These are phyloP conservation scores for Amorpha juglandis DNA, from an alignment of 2,888 invertebrate species.

Conservation along the genomic window DNA sequence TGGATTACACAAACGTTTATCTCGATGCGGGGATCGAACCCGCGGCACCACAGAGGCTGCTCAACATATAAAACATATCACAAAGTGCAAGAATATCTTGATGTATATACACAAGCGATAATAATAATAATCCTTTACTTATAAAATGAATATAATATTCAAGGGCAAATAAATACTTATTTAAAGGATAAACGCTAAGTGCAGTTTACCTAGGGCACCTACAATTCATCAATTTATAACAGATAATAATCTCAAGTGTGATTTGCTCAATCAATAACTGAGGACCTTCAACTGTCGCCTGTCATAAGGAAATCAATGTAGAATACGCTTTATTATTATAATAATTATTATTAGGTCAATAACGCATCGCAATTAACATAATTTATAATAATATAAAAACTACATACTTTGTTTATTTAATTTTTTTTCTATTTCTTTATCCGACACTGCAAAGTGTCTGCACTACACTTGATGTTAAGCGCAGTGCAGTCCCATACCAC, in stretches of 20 bases:
- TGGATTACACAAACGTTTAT: too few relatives aligned
- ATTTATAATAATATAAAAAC: background rate
- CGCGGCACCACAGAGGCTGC: too few relatives aligned
- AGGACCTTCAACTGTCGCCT: slow-evolving; percentile 14
- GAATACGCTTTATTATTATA: slow-evolving; percentile 17
- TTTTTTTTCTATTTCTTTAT: too few relatives aligned
- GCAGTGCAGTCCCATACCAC: too few relatives aligned
- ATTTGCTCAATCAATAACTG: slow-evolving; percentile 16
- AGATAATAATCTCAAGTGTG: slow-evolving; percentile 2
- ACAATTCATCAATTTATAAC: background rate
- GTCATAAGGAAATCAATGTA: slow-evolving; percentile 18
- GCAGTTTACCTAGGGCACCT: background rate
- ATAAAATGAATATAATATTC: background rate
- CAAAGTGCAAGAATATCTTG: too few relatives aligned
- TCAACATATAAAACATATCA: too few relatives aligned
- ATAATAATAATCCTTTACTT: background rate
- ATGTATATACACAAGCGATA: too few relatives aligned
- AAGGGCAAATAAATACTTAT: background rate
- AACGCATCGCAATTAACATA: background rate
- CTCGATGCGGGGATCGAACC: too few relatives aligned
- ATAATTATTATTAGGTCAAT: slow-evolving; percentile 28
- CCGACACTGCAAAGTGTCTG: too few relatives aligned
- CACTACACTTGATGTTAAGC: too few relatives aligned
- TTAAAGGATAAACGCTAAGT: background rate
- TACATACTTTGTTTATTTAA: too few relatives aligned